Base-by-base conservation (phyloP, 1,140 invertebrate genomes). In the Drosophila asahinai region DNA sequence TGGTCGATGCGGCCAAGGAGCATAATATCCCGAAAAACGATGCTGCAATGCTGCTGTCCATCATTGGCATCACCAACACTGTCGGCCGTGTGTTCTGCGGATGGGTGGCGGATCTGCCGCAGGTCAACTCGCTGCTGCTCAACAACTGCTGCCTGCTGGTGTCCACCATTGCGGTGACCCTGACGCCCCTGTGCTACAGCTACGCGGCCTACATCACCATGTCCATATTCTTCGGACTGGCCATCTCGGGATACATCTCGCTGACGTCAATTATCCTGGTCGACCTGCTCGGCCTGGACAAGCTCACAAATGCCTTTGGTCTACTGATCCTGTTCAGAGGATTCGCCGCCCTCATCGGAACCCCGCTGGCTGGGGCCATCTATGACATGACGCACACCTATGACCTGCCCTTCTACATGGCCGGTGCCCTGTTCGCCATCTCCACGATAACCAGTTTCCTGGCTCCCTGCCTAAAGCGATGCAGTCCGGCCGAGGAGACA, bases 261-360 rank as follows among this genome's bases (percentile, higher is more conserved):
- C 94, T 99, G 45, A 99, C 98, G 40, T 99, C 99, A 19, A 99
- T 99, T 91, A 99, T 99, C 86, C 94, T 99, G 52, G 98, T 99
- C 77, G 98, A 99, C 91, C 94, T 99, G 17, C 94, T 99, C 38
- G 99, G 99, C 14, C 94, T 99, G 83, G 98, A 99, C 81, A 98
- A 98, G 93, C 94, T 99, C 70, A 99, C 98, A 43, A 99, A 98
- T 93, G 98, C 98, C 22, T 99, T 99, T 93, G 99, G 99, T 38
- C 94, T 99, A 58, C 94, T 99, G 52, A 98, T 99, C 80, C 94
- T 99, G 73, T 99, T 99, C 94, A 95, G 98, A 93, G 99, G 99
- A 22, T 96, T 97, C 38, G 97, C 98, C 30, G 97, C 97, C 4
- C 97, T 99, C 42, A 94, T 99, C 43, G 97, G 97, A 2, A 96